Conservation (phyloP, 2,888 invertebrate genomes). For the Crepidodera aurea region DNA sequence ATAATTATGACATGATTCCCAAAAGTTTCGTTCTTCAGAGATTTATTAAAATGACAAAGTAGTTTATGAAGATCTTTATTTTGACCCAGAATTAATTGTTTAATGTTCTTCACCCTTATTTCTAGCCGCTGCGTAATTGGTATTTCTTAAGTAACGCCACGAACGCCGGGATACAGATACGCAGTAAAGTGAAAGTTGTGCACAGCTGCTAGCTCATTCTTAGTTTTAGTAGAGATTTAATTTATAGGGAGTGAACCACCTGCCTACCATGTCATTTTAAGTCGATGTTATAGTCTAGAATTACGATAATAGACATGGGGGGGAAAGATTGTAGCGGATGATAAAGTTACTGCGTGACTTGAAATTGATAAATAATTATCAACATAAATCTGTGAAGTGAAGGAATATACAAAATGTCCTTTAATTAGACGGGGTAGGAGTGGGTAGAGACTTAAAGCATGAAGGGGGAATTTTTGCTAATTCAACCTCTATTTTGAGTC, state of each 20-base stretch:
- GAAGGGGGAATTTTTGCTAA: too few relatives aligned
- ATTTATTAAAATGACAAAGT: too few relatives aligned
- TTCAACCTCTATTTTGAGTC: too few relatives aligned
- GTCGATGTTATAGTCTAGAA: background rate
- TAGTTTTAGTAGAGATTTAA: conserved; percentile 11
- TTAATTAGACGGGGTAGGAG: too few relatives aligned
- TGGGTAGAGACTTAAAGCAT: too few relatives aligned
- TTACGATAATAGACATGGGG: background rate
- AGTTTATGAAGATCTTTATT: too few relatives aligned
- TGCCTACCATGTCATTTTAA: background rate
- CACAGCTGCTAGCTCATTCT: conserved; percentile 1
- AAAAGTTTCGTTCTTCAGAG: too few relatives aligned
- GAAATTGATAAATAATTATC: background rate
- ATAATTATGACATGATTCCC: too few relatives aligned
- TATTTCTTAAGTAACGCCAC: background rate
- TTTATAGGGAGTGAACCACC: conserved; percentile 8
- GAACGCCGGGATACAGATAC: background rate
- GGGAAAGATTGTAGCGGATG: background rate
- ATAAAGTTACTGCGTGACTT: background rate
- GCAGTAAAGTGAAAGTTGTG: conserved; percentile 1
- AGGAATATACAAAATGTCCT: too few relatives aligned
- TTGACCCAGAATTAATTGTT: background rate
- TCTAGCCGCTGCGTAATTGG: background rate
- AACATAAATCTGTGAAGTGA: too few relatives aligned
- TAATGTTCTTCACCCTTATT: background rate